A percentile compares a stretch with the other conserved stretches of the same genome.
Conservation (phyloP, 2,113 vertebrate species). For the Nyctibius bracteatus region DNA sequence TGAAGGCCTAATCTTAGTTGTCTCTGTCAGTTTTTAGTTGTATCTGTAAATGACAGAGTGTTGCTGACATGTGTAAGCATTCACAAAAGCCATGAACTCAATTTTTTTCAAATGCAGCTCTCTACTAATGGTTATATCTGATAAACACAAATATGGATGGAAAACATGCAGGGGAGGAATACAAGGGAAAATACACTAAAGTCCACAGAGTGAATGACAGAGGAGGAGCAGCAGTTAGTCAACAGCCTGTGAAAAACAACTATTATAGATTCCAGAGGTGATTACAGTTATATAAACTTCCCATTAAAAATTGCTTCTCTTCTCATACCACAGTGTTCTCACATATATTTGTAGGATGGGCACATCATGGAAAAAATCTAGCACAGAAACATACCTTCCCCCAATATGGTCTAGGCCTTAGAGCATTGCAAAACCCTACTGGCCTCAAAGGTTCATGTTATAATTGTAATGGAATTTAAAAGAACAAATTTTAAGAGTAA, state of each 20-base stretch:
- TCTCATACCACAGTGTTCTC: constrained; percentile 45
- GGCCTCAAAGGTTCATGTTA: constrained; percentile 63
- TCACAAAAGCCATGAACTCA: background rate
- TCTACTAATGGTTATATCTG: background rate
- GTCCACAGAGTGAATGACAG: background rate
- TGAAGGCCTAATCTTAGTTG: background rate
- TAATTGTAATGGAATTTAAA: constrained; percentile 76
- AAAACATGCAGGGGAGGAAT: background rate
- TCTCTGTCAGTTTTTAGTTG: background rate
- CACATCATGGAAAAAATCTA: constrained; percentile 41
- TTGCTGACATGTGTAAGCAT: background rate
- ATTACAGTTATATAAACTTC: constrained; percentile 38
- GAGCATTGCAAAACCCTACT: constrained; percentile 55
- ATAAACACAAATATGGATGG: constrained; percentile 38
- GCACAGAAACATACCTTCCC: constrained; percentile 54
- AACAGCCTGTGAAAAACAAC: constrained; percentile 4
- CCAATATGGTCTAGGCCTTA: constrained; percentile 51
- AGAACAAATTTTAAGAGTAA: constrained; percentile 71
- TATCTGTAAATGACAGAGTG: background rate
- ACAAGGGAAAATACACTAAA: background rate
- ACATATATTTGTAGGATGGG: constrained; percentile 9
- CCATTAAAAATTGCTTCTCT: constrained; percentile 22
- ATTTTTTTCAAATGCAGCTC: background rate
- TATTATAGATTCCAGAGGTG: constrained; percentile 20
- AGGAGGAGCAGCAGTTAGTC: constrained; percentile 10